Evolutionary conservation across 2,888 invertebrate species (phyloP).

Genomic region (Acanthopleura granulata): DNA sequence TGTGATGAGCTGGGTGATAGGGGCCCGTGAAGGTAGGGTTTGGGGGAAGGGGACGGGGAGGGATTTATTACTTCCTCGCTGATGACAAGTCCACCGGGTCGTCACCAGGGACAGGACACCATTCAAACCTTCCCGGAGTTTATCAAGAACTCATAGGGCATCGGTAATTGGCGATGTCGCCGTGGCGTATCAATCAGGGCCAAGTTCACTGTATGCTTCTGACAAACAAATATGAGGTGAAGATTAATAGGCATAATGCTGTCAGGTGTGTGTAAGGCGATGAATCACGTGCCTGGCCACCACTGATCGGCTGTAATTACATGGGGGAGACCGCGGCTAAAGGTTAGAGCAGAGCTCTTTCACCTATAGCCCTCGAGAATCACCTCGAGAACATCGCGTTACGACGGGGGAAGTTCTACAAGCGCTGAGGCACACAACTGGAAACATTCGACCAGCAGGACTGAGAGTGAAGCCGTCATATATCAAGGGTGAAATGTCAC

Average conservation of each 20-base stretch:
- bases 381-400: neutral
- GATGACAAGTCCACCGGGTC: neutral
- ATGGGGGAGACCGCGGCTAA: neutral
- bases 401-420: too few species aligned
- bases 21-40: too few species aligned
- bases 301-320: slow-evolving; percentile 1
- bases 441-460: too few species aligned
- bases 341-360: slow-evolving; percentile 1
- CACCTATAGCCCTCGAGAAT: neutral
- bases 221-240: slow-evolving; percentile 1
- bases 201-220: slow-evolving; percentile 5
- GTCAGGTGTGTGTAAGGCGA: neutral
- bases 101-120: slow-evolving; percentile 1
- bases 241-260: slow-evolving; percentile 2
- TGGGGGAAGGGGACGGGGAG: neutral
- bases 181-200: neutral
- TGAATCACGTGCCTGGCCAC: neutral
- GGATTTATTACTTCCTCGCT: neutral
- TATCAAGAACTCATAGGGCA: slow-evolving; percentile 10
- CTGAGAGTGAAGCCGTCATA: too few species aligned
- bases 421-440: too few species aligned
- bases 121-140: slow-evolving; percentile 1
- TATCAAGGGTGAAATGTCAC: too few species aligned
- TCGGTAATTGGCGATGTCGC: slow-evolving; percentile 8
- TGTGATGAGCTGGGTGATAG: neutral